phyloP scores from a whole-genome alignment of 2,113 vertebrate genomes.

The Lates calcarifer region DNA sequence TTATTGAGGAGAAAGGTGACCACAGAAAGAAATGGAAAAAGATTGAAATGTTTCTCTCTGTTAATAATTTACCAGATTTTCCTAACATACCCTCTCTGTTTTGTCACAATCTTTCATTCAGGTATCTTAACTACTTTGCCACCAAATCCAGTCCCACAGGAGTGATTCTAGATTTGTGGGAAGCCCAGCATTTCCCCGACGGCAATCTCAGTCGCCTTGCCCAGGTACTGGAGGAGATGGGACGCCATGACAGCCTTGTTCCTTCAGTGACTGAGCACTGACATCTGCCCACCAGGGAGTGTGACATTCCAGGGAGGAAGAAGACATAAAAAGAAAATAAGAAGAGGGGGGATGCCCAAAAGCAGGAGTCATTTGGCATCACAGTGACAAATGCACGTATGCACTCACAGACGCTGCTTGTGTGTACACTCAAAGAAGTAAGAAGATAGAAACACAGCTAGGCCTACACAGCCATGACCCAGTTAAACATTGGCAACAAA shows the following conservation, averaged over 20 bases:
- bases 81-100: background rate
- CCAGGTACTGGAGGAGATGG: constrained; percentile 97
- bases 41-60: background rate
- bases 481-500: constrained; percentile 76
- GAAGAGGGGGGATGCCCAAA: constrained; percentile 15
- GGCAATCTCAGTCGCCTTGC: constrained; percentile 95
- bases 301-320: constrained; percentile 51
- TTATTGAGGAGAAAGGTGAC: background rate
- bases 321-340: constrained; percentile 39
- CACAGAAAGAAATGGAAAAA: background rate
- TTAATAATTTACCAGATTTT: background rate
- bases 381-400: constrained; percentile 51
- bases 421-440: constrained; percentile 45
- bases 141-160: constrained; percentile 98
- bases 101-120: constrained; percentile 62
- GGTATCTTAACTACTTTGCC: constrained; percentile 99
- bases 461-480: constrained; percentile 73
- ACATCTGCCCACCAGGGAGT: constrained; percentile 68
- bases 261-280: constrained; percentile 90
- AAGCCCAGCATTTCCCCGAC: constrained; percentile 98
- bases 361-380: constrained; percentile 41
- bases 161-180: constrained; percentile 98
- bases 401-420: constrained; percentile 30
- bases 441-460: constrained; percentile 55
- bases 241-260: constrained; percentile 92